Conservation (phyloP, 1,140 invertebrate genomes). For the Tetragonula clypearis region DNA sequence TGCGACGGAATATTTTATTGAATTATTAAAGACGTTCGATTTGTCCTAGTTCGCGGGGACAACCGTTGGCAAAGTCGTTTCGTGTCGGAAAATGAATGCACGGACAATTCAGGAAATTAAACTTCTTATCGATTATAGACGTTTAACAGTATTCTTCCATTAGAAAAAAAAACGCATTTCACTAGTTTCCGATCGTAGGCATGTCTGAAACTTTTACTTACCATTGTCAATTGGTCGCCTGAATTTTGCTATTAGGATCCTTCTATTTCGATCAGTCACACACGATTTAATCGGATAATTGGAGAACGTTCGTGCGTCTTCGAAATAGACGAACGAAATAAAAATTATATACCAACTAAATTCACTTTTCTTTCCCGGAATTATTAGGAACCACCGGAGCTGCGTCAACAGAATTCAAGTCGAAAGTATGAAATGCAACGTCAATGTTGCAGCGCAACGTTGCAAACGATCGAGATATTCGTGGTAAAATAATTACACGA, state of each 20-base stretch:
- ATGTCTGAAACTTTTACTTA: neutral
- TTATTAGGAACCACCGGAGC: too few species aligned
- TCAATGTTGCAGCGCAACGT: neutral
- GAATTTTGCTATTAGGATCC: neutral
- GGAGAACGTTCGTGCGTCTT: neutral
- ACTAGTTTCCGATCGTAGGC: neutral
- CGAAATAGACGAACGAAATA: neutral
- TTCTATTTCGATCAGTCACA: neutral
- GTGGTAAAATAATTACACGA: neutral
- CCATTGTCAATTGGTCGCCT: too few species aligned
- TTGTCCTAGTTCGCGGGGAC: neutral
- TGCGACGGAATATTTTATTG: conserved; percentile 10
- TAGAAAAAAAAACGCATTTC: neutral
- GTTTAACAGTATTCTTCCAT: neutral
- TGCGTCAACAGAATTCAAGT: neutral
- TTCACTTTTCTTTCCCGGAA: neutral
- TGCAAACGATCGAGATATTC: neutral
- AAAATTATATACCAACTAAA: too few species aligned
- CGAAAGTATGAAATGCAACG: conserved; percentile 5
- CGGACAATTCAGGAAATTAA: conserved; percentile 21
- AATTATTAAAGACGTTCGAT: conserved; percentile 20
- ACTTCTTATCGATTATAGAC: conserved; percentile 1
- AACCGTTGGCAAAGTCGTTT: neutral
- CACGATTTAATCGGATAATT: neutral
- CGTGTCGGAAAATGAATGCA: conserved; percentile 7